Base-by-base conservation (phyloP, 2,888 invertebrate species). In the Megalurothrips usitatus region DNA sequence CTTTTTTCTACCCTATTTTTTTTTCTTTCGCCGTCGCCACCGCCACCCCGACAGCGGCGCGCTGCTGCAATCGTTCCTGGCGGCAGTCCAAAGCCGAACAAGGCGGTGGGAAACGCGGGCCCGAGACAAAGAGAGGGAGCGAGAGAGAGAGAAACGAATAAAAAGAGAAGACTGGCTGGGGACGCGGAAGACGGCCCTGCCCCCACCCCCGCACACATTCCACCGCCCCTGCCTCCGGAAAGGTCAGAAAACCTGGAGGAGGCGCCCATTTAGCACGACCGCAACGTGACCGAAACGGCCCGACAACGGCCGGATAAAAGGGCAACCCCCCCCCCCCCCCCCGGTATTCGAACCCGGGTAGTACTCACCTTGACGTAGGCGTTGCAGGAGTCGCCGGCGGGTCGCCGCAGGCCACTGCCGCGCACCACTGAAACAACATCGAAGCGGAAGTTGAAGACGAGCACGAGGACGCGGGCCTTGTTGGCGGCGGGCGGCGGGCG, bases 301-400 rank as follows among this genome's bases (percentile, higher is more conserved):
- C n/a, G n/a, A n/a, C n/a, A n/a, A n/a, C n/a, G n/a, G n/a, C n/a
- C n/a, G n/a, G n/a, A n/a, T n/a, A n/a, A n/a, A n/a, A n/a, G n/a
- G n/a, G n/a, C n/a, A n/a, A n/a, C n/a, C n/a, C n/a, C n/a, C n/a
- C n/a, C n/a, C n/a, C n/a, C n/a, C n/a, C n/a, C n/a, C n/a, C n/a
- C 11, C 28, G 43, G 68, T n/a, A 49, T 80, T 52, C n/a, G 52
- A 52, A 52, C n/a, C 49, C 23, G n/a, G 34, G 79, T 79, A 34
- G 79, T 82, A 86, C 88, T 88, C 85, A 93, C 94, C 90, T 94
- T 95, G 43, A 94, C 94, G 87, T 95, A 95, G 82, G 95, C 94
- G 87, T 94, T 94, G 83, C 94, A 91, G 79, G 90, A 89, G 84
- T 91, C 92, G 80, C 92, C 93, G 86, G 92, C 93, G 23, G 90